These are phyloP conservation scores for Pogonus chalceus DNA, from an alignment of 1,140 invertebrate species.

Conservation along the genomic window DNA sequence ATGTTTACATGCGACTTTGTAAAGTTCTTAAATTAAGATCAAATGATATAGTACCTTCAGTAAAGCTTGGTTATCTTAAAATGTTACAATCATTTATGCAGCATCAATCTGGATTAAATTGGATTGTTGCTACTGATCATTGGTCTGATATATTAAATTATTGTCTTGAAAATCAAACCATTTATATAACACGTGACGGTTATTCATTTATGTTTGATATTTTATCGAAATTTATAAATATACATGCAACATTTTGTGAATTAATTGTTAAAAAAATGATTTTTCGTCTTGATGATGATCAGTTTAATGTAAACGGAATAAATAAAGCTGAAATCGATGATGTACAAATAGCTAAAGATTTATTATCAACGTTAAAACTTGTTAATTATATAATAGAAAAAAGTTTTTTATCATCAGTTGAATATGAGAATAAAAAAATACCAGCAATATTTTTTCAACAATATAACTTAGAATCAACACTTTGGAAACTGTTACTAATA, in stretches of 20 bases:
- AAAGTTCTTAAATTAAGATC: constrained; percentile 28
- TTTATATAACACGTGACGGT: constrained; percentile 51
- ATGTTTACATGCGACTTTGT: constrained; percentile 35
- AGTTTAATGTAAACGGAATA: constrained; percentile 28
- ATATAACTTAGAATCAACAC: constrained; percentile 27
- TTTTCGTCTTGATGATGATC: constrained; percentile 18
- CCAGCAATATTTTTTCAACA: constrained; percentile 24
- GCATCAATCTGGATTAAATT: constrained; percentile 44
- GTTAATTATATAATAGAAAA: constrained; percentile 32
- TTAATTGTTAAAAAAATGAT: constrained; percentile 40
- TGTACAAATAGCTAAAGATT: constrained; percentile 39
- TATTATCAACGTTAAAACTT: constrained; percentile 42
- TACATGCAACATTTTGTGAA: constrained; percentile 35
- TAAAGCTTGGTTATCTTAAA: constrained; percentile 50
- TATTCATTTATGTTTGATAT: constrained; percentile 43
- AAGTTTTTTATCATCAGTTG: constrained; percentile 9
- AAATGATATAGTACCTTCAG: constrained; percentile 36
- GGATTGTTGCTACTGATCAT: constrained; percentile 40
- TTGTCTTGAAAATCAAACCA: constrained; percentile 46
- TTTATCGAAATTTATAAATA: constrained; percentile 39
- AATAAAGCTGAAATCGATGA: constrained; percentile 38
- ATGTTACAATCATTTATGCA: constrained; percentile 41
- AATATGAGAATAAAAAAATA: constrained; percentile 23
- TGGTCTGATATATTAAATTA: constrained; percentile 46
- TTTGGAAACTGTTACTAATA: constrained; percentile 30